Evolutionary conservation across 1,140 invertebrate species (phyloP).

Genomic region (Calosoma granatense): DNA sequence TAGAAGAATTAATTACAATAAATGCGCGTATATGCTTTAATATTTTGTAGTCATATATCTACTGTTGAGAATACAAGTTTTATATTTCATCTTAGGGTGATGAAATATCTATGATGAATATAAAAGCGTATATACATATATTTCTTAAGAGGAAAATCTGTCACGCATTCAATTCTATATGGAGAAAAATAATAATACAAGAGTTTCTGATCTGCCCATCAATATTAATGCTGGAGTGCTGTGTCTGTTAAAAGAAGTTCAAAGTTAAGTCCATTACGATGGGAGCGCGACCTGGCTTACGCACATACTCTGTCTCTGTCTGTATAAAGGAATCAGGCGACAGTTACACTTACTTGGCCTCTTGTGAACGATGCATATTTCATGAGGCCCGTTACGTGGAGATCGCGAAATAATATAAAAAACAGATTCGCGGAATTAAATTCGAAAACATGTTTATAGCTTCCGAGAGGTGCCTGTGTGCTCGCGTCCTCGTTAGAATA

Average conservation of each 20-base stretch:
- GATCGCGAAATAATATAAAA: constrained; percentile 5
- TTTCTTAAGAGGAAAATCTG: neutral
- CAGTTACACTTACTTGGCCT: neutral
- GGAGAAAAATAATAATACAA: neutral
- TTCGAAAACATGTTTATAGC: constrained; percentile 6
- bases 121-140: too few relatives aligned
- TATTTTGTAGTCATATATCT: too few relatives aligned
- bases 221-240: neutral
- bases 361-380: neutral
- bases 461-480: neutral
- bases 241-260: neutral
- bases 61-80: too few relatives aligned
- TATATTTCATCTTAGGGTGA: too few relatives aligned
- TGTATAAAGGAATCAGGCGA: neutral
- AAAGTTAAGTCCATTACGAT: constrained; percentile 6
- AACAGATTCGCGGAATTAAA: constrained; percentile 7
- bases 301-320: neutral
- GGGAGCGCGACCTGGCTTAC: neutral
- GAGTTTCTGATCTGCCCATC: neutral
- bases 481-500: neutral
- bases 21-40: too few relatives aligned
- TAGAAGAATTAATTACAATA: too few relatives aligned
- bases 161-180: neutral
- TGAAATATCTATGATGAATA: too few relatives aligned
- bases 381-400: constrained; percentile 4